phyloP scores from a whole-genome alignment of 2,888 invertebrate genomes.

The Byasa hedistus region DNA sequence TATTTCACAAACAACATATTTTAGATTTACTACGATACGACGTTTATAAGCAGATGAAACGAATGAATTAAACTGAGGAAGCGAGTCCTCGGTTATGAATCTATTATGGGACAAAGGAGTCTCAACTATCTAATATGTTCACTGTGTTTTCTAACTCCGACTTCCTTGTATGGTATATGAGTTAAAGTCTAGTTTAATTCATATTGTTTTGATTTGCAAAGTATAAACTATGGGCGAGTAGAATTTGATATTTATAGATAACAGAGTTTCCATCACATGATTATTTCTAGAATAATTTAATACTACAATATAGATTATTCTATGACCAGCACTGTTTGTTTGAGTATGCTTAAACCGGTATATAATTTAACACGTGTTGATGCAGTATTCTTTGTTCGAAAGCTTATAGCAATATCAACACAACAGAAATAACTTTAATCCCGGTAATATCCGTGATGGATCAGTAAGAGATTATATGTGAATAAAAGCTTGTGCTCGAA shows the following conservation, averaged over 20 bases:
- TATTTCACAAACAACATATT: neutral
- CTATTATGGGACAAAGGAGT: constrained; percentile 4
- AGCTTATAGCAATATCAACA: neutral
- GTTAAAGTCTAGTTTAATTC: neutral
- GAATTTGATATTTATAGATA: too few relatives aligned
- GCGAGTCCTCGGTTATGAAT: neutral
- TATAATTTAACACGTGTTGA: neutral
- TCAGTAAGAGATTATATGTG: neutral
- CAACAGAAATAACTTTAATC: neutral
- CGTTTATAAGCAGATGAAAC: neutral
- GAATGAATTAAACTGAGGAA: constrained; percentile 1
- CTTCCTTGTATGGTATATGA: constrained; percentile 1
- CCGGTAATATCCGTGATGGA: neutral
- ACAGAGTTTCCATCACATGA: too few relatives aligned
- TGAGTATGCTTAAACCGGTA: neutral
- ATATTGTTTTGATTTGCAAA: neutral
- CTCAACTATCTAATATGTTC: constrained; percentile 1
- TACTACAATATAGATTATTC: too few relatives aligned
- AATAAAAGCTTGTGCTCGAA: neutral
- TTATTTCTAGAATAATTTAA: too few relatives aligned
- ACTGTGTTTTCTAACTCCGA: neutral
- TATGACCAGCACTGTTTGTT: neutral
- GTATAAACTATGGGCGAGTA: too few relatives aligned
- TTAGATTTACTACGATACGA: neutral
- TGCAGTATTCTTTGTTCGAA: neutral